Evolutionary conservation across 2,113 vertebrate species (phyloP), one percentile per base, ranked within the genome.

Genomic region (Oreochromis niloticus): DNA sequence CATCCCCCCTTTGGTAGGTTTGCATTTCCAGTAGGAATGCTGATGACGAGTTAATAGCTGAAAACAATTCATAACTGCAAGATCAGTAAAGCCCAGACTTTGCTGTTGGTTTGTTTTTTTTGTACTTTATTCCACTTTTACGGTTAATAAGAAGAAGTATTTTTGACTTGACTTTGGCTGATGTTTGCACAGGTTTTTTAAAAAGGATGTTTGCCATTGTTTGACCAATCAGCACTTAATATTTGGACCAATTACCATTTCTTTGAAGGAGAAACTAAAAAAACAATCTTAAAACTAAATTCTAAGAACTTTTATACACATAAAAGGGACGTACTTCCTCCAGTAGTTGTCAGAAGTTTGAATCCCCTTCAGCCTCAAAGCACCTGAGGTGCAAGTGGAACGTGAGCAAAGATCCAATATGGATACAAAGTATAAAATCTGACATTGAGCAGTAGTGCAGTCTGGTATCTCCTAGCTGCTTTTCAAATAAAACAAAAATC

Each of bases 401-500:
- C 4, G 6, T 85, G n/a, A 79, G 46, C 22, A 16, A 48, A 41
- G 36, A 66, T 19, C 50, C 34, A 75, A 32, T 68, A 54, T 36
- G 41, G 27, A 66, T 80, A 30, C 39, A 78, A 81, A 85, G 39
- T 81, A 39, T 55, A 63, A 52, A 85, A 83, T 4, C 56, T 52
- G 27, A 78, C 27, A 34, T n/a, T 78, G 27, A 78, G 46, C 16
- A 78, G 46, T 6, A 14, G 46, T 85, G 79, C 27, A 54, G 6
- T 82, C 52, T 79, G 22, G 54, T 61, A 89, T 86, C 68, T 43
- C 3, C 30, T 34, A 66, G 56, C 30, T 41, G 55, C 41, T 57
- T 82, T 91, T 78, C 41, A 17, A 79, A 75, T 68, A 82, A 81
- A 59, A 84, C 63, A 81, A 83, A 80, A 17, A 39, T 41, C 22